phyloP scores from a whole-genome alignment of 2,888 invertebrate genomes.

The Pyrochroa serraticornis region DNA sequence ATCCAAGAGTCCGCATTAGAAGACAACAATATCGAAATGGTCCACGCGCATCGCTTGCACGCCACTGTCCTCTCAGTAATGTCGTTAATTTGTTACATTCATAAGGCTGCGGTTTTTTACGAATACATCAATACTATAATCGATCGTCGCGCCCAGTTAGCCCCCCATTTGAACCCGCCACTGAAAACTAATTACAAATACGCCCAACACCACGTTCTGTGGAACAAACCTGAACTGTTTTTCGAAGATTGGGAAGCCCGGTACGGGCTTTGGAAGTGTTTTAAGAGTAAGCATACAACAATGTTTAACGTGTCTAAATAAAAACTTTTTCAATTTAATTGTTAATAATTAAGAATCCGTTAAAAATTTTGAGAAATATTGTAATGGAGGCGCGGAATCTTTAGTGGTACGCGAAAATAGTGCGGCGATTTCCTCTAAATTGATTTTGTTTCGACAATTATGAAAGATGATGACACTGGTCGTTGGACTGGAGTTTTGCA shows the following conservation, averaged over 20 bases:
- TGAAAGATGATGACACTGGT: no score
- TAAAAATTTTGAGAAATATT: no score
- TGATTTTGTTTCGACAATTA: no score
- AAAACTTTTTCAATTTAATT: no score
- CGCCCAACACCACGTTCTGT: constrained; percentile 63
- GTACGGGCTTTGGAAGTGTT: constrained; percentile 69
- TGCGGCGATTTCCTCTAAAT: no score
- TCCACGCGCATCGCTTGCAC: constrained; percentile 62
- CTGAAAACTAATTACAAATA: constrained; percentile 62
- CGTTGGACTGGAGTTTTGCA: no score
- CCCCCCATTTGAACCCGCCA: constrained; percentile 70
- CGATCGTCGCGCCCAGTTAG: constrained; percentile 63
- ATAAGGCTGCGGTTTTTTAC: constrained; percentile 64
- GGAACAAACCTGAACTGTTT: constrained; percentile 68
- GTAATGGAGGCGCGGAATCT: no score
- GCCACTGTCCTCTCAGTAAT: constrained; percentile 65
- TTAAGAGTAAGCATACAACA: constrained; percentile 43
- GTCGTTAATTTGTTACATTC: constrained; percentile 68
- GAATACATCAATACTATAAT: constrained; percentile 65
- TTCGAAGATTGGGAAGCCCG: constrained; percentile 71
- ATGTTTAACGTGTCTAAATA: no score
- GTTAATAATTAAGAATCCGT: no score
- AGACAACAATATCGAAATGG: constrained; percentile 50
- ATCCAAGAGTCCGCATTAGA: constrained; percentile 65
- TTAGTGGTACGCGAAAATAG: no score